Evolutionary conservation across 2,797 vertebrate genomes (phyloP).

Genomic region (Heterohyrax brucei): DNA sequence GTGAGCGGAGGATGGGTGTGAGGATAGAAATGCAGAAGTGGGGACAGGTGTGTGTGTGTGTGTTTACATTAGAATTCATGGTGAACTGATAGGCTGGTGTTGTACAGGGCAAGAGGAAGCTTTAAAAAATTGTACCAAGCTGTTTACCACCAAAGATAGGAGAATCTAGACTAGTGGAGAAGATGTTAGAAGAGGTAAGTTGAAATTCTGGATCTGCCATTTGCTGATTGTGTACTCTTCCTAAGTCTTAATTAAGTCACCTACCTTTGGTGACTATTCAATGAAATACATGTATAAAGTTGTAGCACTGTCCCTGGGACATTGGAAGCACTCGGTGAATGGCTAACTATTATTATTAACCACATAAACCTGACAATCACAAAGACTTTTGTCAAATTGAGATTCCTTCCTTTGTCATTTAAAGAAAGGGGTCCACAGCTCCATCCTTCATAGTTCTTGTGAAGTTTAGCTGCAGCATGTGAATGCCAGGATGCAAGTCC

Average conservation of each 20-base stretch:
- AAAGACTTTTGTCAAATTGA: not conserved
- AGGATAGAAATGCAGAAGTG: not conserved
- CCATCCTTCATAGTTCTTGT: not conserved
- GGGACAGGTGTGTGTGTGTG: not conserved
- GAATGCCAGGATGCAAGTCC: constrained; percentile 44
- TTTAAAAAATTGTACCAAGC: not conserved
- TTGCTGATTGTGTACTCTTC: not conserved
- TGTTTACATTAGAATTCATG: not conserved
- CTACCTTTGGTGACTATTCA: not conserved
- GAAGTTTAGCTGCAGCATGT: not conserved
- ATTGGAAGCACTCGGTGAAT: not conserved
- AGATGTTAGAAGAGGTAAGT: not conserved
- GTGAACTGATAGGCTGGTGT: not conserved
- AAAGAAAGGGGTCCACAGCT: not conserved
- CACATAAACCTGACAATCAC: not conserved
- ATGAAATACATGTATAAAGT: not conserved
- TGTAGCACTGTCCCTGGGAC: not conserved
- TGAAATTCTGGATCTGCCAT: not conserved
- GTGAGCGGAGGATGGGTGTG: not conserved
- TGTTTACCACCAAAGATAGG: constrained; percentile 24
- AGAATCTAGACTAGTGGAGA: not conserved
- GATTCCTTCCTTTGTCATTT: constrained; percentile 13
- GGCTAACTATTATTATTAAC: not conserved
- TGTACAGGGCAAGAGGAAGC: no score
- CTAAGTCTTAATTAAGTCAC: not conserved